A percentile compares a stretch with the other conserved stretches of the same genome.
phyloP scores from a whole-genome alignment of 1,140 invertebrate species.

The Dinoponera quadriceps region DNA sequence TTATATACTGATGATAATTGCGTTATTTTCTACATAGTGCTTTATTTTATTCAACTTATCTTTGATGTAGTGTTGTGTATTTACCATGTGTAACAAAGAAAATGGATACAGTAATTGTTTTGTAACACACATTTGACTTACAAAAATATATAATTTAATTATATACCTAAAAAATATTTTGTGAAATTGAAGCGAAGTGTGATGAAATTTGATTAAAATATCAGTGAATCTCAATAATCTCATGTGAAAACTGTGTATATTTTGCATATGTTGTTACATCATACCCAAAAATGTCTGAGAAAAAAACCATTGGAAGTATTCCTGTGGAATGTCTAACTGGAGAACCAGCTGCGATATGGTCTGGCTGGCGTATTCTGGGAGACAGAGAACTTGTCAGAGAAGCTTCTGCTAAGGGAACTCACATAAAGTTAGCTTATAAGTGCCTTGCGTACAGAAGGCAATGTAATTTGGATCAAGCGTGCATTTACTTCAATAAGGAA shows the following conservation, averaged over 20 bases:
- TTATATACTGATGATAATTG: not conserved
- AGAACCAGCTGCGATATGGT: constrained; percentile 84
- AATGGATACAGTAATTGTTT: not conserved
- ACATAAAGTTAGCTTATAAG: constrained; percentile 87
- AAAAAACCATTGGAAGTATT: constrained; percentile 69
- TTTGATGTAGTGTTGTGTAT: not conserved
- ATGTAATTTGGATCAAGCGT: constrained; percentile 85
- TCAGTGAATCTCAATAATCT: not conserved
- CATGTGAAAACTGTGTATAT: not conserved
- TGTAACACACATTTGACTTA: not conserved
- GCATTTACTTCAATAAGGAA: constrained; percentile 84
- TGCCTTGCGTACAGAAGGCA: constrained; percentile 86
- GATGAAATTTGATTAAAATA: not conserved
- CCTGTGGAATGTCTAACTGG: constrained; percentile 79
- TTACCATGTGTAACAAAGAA: constrained; percentile 26
- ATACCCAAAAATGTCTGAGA: constrained; percentile 68
- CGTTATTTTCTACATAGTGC: not conserved
- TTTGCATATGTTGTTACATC: not conserved
- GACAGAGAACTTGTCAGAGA: constrained; percentile 88
- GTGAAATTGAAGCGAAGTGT: not conserved
- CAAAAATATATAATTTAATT: not conserved
- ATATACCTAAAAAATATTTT: not conserved
- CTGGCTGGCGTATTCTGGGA: constrained; percentile 86
- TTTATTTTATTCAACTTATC: constrained; percentile 25
- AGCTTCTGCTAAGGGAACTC: constrained; percentile 88